A percentile compares a stretch with the other conserved stretches of the same genome.
These are phyloP conservation scores for Peromyscus attwateri DNA, from an alignment of 2,797 vertebrate species.

Conservation along the genomic window DNA sequence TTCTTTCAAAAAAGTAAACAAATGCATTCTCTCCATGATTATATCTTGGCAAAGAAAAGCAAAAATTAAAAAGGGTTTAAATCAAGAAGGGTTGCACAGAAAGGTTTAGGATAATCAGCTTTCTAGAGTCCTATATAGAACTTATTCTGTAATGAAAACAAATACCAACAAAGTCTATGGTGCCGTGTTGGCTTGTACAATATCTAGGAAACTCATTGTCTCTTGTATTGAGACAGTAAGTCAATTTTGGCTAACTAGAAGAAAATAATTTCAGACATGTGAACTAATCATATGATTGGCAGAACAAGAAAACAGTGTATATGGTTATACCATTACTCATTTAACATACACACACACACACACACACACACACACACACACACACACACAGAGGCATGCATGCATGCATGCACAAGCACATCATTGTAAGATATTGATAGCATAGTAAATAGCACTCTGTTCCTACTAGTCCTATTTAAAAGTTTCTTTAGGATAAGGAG, in stretches of 20 bases:
- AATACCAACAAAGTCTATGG: neutral
- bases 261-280: constrained; percentile 19
- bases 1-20: neutral
- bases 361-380: neutral
- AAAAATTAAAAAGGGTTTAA: neutral
- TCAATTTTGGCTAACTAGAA: constrained; percentile 3
- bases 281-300: neutral
- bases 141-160: neutral
- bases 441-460: neutral
- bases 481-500: neutral
- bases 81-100: neutral
- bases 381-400: neutral
- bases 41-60: constrained; percentile 5
- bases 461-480: fast-evolving
- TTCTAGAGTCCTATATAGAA: neutral
- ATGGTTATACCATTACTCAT: neutral
- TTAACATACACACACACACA: neutral
- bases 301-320: neutral
- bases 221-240: neutral
- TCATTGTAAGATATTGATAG: neutral
- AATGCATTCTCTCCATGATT: constrained; percentile 19
- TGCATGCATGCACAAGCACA: neutral
- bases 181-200: neutral
- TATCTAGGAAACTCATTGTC: constrained; percentile 25
- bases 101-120: neutral